phyloP scores from a whole-genome alignment of 2,888 invertebrate genomes.

The Ormyrus nitidulus region DNA sequence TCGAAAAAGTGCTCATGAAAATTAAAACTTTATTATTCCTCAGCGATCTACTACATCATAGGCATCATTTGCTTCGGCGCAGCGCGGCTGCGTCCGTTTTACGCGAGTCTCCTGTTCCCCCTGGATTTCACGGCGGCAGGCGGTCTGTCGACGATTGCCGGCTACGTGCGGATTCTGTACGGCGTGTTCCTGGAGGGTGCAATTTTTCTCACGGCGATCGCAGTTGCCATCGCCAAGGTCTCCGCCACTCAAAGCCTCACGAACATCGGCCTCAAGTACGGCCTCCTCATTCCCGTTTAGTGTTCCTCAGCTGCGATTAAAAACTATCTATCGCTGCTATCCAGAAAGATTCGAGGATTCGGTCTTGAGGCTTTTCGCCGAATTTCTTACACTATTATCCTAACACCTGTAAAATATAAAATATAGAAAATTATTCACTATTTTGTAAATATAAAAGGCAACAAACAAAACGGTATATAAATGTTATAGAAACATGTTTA shows the following conservation, averaged over 20 bases:
- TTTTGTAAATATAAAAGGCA: too few relatives aligned
- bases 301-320: too few relatives aligned
- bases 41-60: constrained; percentile 77
- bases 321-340: too few relatives aligned
- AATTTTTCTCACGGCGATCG: constrained; percentile 80
- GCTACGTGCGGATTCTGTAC: constrained; percentile 80
- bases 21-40: too few relatives aligned
- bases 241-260: constrained; percentile 79
- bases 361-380: too few relatives aligned
- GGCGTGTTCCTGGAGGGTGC: constrained; percentile 83
- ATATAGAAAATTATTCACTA: too few relatives aligned
- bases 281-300: constrained; percentile 77
- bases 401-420: too few relatives aligned
- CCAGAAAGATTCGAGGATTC: too few relatives aligned
- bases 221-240: constrained; percentile 79
- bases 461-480: background rate
- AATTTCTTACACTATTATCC: too few relatives aligned
- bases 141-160: constrained; percentile 80
- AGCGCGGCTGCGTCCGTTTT: constrained; percentile 76
- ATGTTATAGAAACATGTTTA: background rate
- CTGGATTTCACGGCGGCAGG: constrained; percentile 84
- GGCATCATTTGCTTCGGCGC: constrained; percentile 81
- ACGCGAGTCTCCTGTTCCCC: constrained; percentile 81
- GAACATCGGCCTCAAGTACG: constrained; percentile 77
- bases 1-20: background rate